Evolutionary conservation across 2,888 invertebrate genomes (phyloP).

Genomic region (Onchidella celtica): DNA sequence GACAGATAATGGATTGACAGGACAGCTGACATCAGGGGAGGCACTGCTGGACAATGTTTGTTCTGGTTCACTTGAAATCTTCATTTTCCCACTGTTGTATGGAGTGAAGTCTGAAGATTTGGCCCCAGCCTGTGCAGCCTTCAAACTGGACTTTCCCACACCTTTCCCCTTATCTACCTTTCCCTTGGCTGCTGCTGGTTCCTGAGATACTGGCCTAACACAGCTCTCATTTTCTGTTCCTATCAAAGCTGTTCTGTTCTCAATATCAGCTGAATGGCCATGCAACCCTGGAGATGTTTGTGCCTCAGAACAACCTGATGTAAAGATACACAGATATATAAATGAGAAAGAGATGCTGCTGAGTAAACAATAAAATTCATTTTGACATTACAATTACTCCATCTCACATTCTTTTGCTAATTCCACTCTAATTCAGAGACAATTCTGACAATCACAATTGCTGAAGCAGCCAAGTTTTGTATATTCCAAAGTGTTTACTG

Average conservation of each 20-base stretch:
- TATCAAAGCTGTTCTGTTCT: no score
- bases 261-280: not conserved
- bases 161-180: constrained; percentile 26
- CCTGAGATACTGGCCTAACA: not conserved
- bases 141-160: constrained; percentile 28
- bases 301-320: no score
- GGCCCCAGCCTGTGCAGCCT: not conserved
- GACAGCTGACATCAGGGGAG: not conserved
- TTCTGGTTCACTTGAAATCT: not conserved
- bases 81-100: constrained; percentile 48
- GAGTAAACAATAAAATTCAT: no score
- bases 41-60: not conserved
- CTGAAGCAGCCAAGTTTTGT: no score
- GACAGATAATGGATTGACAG: not conserved
- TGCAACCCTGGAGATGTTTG: not conserved
- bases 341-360: no score
- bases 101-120: constrained; percentile 24
- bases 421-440: no score
- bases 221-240: no score
- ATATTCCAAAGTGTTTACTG: no score
- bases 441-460: no score
- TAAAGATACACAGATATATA: no score
- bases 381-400: no score
- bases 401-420: no score
- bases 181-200: not conserved